Evolutionary conservation across 2,797 vertebrate genomes (phyloP), one percentile per base, ranked within the genome.

Genomic region (Esox masquinongy): DNA sequence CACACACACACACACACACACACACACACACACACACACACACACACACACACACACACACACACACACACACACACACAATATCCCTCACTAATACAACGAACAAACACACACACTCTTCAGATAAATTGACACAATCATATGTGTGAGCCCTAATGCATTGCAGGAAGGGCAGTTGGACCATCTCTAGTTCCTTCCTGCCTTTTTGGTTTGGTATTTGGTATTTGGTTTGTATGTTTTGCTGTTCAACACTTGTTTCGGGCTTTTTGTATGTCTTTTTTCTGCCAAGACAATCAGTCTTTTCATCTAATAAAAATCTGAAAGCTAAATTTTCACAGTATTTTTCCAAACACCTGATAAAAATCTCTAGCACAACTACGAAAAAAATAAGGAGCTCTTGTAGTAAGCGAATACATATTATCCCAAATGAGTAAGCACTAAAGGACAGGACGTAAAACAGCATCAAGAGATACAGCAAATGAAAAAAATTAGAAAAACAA

Each of bases 251-350:
- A 86, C 81, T 86, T 82, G 73, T 77, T 86, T 91, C 91, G 92
- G 91, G 89, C 87, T 87, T 89, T 86, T 86, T 87, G 77, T 77
- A 76, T 89, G 79, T 87, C 82, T 86, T 76, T 85, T 73, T 73
- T 85, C 88, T 79, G 87, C 86, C 86, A 81, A 85, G 89, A 92
- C 87, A 89, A 89, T 91, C 87, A 76, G 66, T 56, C 84, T 90
- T 89, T 88, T 91, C 87, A 88, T 92, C 92, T 93, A 92, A 92
- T 93, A 93, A 92, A 93, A 93, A 91, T 94, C 92, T 90, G 93
- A 92, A 94, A 94, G 92, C 92, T 93, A 94, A 93, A 94, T 93
- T 94, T 95, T 95, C 94, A 94, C 95, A 94, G 94, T 95, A 93
- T 94, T 93, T 94, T 92, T 92, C 88, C 89, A 94, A 91, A 94